Evolutionary conservation across 2,888 invertebrate genomes (phyloP), one percentile per base, ranked within the genome.

Genomic region (Cantharis rustica): DNA sequence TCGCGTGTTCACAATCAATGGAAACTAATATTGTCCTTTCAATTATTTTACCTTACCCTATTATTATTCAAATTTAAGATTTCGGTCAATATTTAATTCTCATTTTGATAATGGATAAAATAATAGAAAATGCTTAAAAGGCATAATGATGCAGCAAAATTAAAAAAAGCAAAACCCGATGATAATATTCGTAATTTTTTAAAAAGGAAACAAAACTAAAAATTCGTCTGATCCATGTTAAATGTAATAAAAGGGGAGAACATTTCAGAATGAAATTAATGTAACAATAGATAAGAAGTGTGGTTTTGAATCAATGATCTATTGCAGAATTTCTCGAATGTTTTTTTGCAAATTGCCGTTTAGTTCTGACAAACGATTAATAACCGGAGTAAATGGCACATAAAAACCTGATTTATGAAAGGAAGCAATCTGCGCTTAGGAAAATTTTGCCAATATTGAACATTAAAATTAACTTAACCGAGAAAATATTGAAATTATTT

Each of bases 361-460:
- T 84, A 84, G 82, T 85, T 84, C 85, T 82, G 85, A 84, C 85
- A 84, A 86, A 85, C 87, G 87, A 88, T 87, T 87, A 88, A 87
- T 88, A 88, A 87, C 85, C 84, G 82, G 82, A 84, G 85, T 86
- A 86, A 88, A 87, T 87, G 87, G 87, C 85, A 85, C 87, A 87
- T 87, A 87, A 87, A 87, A 87, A 87, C 82, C 85, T 87, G 87
- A 88, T 88, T 87, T 88, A 88, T 87, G 83, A 83, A 83, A 82
- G 82, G 80, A 76, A 80, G 84, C 85, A 85, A 85, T 85, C 86
- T 85, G 86, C 85, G 80, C 77, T 80, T 76, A 69, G 83, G 83
- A 79, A 83, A 83, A 82, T 83, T 83, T 85, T 84, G 84, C 85
- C 86, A 84, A 86, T 86, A 86, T 84, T 84, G 81, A 79, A 84